A percentile compares a stretch with the other conserved stretches of the same genome.
Evolutionary conservation across 2,113 vertebrate species (phyloP).

Genomic region (Trogon melanurus): DNA sequence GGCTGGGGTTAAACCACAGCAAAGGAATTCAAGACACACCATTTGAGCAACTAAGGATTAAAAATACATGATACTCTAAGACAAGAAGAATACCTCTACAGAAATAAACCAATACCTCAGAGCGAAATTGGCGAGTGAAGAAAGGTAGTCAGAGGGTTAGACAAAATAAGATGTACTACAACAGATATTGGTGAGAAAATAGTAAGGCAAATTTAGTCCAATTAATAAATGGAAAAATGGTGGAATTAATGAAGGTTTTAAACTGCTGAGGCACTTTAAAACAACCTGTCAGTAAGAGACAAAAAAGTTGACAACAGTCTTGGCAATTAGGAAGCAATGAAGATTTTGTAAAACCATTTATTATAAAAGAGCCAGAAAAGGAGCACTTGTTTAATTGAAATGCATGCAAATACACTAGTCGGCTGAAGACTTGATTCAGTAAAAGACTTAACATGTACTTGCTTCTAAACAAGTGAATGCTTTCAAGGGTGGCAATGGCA

Average conservation of each 20-base stretch:
- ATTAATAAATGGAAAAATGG: not conserved
- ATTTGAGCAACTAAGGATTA: not conserved
- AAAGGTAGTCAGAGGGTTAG: not conserved
- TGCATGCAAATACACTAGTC: not conserved
- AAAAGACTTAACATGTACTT: not conserved
- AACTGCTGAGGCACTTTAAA: not conserved
- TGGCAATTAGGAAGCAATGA: not conserved
- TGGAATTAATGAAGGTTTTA: not conserved
- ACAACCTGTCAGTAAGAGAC: not conserved
- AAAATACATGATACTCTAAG: not conserved
- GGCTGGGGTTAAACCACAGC: too few relatives aligned
- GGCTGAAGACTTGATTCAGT: not conserved
- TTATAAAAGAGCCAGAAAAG: not conserved
- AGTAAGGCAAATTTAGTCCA: not conserved
- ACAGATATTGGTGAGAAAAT: not conserved
- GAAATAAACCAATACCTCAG: not conserved
- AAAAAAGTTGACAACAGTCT: not conserved
- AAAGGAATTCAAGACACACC: not conserved
- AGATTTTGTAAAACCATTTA: not conserved
- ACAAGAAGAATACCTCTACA: not conserved
- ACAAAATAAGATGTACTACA: not conserved
- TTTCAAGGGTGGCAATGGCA: not conserved
- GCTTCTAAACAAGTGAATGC: not conserved
- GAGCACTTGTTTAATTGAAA: not conserved
- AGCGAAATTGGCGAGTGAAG: not conserved